Conservation (phyloP, 2,797 vertebrate species). For the Trachurus trachurus region DNA sequence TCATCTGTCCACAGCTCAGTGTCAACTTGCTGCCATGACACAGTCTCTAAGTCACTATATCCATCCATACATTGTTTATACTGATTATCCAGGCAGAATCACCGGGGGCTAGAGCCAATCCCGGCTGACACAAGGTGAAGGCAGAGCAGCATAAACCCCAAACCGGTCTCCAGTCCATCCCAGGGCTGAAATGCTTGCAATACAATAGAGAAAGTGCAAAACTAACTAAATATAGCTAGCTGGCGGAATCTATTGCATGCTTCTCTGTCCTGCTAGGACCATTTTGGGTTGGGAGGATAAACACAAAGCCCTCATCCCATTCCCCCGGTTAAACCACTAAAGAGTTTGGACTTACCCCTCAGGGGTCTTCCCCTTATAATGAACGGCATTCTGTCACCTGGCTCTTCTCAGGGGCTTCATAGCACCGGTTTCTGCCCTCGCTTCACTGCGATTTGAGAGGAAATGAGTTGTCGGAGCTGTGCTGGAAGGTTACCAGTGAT, state of each 20-base stretch:
- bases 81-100: no score
- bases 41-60: background rate
- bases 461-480: constrained; percentile 80
- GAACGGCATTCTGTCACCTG: constrained; percentile 85
- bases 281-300: constrained; percentile 28
- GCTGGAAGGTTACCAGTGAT: constrained; percentile 88
- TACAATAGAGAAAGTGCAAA: no score
- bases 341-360: constrained; percentile 77
- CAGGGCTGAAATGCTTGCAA: no score
- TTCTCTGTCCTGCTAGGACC: constrained; percentile 1
- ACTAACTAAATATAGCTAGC: no score
- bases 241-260: no score
- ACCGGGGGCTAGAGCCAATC: no score
- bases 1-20: background rate
- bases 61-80: no score
- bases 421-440: constrained; percentile 64
- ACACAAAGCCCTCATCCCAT: background rate
- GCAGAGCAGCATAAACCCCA: no score
- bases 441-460: constrained; percentile 55
- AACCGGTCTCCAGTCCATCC: no score
- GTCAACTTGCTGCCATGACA: no score
- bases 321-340: background rate
- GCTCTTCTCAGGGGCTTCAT: constrained; percentile 73
- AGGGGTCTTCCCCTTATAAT: constrained; percentile 79
- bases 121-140: no score